These are phyloP conservation scores for Sander vitreus DNA, from an alignment of 2,113 vertebrate genomes.

Conservation along the genomic window DNA sequence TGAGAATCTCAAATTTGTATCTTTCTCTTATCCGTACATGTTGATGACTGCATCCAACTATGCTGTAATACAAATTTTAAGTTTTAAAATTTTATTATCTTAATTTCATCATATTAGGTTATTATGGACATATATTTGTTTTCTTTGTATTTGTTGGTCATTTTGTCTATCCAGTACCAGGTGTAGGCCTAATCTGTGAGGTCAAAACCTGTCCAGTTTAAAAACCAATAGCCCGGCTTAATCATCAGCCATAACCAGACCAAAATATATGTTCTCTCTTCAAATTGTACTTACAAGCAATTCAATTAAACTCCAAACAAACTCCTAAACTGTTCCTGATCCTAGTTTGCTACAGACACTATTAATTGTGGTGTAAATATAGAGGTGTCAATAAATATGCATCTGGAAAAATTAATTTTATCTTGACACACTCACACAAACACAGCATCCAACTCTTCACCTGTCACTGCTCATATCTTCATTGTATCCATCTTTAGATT, in stretches of 20 bases:
- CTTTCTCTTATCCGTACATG: neutral
- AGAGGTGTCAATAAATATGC: conserved; percentile 27
- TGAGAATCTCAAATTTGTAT: neutral
- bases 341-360: no score
- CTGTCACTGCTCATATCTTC: conserved; percentile 50
- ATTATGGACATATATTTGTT: neutral
- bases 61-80: neutral
- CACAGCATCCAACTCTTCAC: conserved; percentile 68
- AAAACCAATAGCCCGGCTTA: no score
- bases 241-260: no score
- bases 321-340: no score
- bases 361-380: no score
- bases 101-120: neutral
- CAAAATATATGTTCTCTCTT: no score
- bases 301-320: no score
- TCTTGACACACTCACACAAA: conserved; percentile 22
- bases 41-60: neutral
- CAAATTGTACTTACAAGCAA: no score
- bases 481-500: conserved; percentile 29
- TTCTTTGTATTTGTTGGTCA: neutral
- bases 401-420: conserved; percentile 29
- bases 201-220: no score
- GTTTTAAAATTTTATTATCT: neutral
- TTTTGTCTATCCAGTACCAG: no score
- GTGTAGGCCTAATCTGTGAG: no score